Percentiles rank a stretch among this genome's conserved stretches.
Conservation (phyloP, 2,113 vertebrate genomes). For the Orientallactaga bullata region DNA sequence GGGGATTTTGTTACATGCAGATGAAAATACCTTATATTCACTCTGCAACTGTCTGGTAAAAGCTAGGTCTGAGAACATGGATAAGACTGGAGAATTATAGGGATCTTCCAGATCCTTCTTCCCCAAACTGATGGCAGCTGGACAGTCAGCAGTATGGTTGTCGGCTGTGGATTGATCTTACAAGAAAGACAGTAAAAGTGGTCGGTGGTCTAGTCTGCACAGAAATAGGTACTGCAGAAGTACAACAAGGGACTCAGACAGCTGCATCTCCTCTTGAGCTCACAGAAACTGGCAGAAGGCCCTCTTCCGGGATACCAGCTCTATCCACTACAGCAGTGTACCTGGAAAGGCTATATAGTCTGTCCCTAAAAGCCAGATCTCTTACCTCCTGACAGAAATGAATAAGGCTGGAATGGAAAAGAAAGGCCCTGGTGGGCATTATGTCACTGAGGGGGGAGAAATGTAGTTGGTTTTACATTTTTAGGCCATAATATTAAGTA, state of each 20-base stretch:
- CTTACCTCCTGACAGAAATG: too few relatives aligned
- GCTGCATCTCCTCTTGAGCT: background rate
- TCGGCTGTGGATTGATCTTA: background rate
- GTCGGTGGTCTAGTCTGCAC: too few relatives aligned
- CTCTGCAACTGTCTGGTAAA: background rate
- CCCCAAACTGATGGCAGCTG: background rate
- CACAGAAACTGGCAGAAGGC: background rate
- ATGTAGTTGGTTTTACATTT: background rate
- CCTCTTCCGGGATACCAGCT: background rate
- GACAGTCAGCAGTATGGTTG: background rate
- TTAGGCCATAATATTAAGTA: background rate
- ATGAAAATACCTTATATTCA: background rate
- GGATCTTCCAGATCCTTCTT: background rate
- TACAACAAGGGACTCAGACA: too few relatives aligned
- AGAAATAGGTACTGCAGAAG: background rate
- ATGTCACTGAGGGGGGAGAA: background rate
- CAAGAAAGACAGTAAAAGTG: background rate
- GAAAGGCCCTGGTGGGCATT: background rate
- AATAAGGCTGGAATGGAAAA: background rate
- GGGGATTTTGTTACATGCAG: background rate
- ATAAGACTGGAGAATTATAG: background rate
- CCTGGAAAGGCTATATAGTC: background rate
- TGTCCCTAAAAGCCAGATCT: rapidly evolving
- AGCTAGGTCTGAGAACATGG: background rate
- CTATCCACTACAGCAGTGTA: background rate